Evolutionary conservation across 2,888 invertebrate genomes (phyloP).

Genomic region (Anthrax anthrax): DNA sequence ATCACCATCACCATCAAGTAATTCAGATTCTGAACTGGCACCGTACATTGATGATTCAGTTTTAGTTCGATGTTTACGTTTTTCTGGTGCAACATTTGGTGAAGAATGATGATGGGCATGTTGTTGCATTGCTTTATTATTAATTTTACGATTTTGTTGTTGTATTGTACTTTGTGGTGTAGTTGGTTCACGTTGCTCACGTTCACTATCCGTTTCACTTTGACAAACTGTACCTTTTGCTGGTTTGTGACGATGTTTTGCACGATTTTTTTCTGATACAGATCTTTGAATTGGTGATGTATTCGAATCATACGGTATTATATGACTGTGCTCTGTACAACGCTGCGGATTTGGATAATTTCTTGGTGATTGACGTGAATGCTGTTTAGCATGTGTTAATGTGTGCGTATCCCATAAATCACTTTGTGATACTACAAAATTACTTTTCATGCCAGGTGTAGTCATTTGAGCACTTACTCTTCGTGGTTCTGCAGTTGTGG

Average conservation of each 20-base stretch:
- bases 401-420: constrained; percentile 53
- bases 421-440: constrained; percentile 49
- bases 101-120: constrained; percentile 46
- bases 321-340: constrained; percentile 32
- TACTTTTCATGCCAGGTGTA: constrained; percentile 33
- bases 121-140: constrained; percentile 27
- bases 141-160: constrained; percentile 23
- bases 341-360: constrained; percentile 29
- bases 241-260: constrained; percentile 36
- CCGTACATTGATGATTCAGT: constrained; percentile 45
- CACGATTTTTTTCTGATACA: constrained; percentile 49
- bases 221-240: constrained; percentile 39
- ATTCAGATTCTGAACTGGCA: constrained; percentile 70
- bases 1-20: constrained; percentile 49
- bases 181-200: constrained; percentile 30
- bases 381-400: constrained; percentile 38
- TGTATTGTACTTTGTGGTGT: constrained; percentile 22
- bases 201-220: constrained; percentile 39
- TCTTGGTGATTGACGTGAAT: constrained; percentile 32
- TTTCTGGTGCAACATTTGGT: constrained; percentile 43
- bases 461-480: constrained; percentile 30
- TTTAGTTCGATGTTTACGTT: constrained; percentile 28
- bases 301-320: constrained; percentile 26
- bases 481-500: constrained; percentile 20
- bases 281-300: constrained; percentile 45